Percentiles rank a stretch among this genome's conserved stretches.
Conservation (phyloP, 2,113 vertebrate genomes). For the Dromaius novaehollandiae region DNA sequence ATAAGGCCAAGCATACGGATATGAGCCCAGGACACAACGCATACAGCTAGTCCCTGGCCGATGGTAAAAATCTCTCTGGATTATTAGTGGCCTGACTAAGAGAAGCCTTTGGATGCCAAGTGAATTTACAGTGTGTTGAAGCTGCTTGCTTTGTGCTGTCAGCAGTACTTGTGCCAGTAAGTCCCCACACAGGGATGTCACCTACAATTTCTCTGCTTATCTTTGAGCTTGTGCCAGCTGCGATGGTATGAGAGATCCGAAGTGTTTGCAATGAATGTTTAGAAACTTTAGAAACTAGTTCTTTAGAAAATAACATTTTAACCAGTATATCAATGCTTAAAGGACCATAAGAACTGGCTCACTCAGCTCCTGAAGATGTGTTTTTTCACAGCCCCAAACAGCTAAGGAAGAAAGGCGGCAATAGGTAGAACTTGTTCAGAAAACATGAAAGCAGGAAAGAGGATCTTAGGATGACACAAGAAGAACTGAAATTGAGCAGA, state of each 20-base stretch:
- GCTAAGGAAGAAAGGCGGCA: background rate
- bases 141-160: background rate
- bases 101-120: background rate
- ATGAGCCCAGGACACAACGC: background rate
- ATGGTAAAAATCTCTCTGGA: background rate
- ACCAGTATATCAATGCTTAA: accelerated
- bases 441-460: background rate
- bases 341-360: no score
- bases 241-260: background rate
- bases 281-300: no score
- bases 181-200: background rate
- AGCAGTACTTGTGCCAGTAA: background rate
- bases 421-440: background rate
- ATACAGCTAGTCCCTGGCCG: background rate
- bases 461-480: background rate
- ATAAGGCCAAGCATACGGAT: background rate
- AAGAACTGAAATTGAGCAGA: background rate
- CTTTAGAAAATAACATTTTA: background rate
- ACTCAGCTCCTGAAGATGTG: accelerated
- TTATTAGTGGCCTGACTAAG: background rate
- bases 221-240: background rate
- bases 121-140: background rate
- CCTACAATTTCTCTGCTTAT: background rate
- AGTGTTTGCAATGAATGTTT: background rate
- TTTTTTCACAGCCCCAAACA: background rate